Percentiles rank a stretch among this genome's conserved stretches.
phyloP scores from a whole-genome alignment of 2,797 vertebrate genomes.

The Pipistrellus pygmaeus region DNA sequence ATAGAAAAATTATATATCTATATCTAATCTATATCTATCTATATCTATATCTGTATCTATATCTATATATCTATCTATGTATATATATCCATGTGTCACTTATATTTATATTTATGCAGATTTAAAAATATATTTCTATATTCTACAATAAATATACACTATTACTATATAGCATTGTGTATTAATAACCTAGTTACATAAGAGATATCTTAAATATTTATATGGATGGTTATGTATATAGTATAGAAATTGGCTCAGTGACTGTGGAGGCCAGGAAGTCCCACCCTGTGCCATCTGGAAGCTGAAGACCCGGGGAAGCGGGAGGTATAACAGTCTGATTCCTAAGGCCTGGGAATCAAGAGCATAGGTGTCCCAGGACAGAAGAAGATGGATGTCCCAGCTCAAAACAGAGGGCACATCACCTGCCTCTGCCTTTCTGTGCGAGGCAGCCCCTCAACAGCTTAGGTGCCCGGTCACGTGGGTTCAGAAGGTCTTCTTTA shows the following conservation, averaged over 20 bases:
- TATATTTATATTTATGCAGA: too few relatives aligned
- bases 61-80: too few relatives aligned
- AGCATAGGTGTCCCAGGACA: neutral
- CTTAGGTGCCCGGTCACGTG: neutral
- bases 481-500: neutral
- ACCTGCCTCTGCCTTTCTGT: neutral
- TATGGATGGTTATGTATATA: neutral
- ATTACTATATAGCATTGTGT: too few relatives aligned
- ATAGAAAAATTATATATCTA: neutral
- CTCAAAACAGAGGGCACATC: neutral
- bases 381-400: neutral
- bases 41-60: too few relatives aligned
- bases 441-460: neutral
- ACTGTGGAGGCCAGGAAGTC: neutral
- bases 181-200: neutral
- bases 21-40: too few relatives aligned
- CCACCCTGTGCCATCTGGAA: neutral
- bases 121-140: too few relatives aligned
- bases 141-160: too few relatives aligned
- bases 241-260: neutral
- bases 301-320: neutral
- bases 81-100: too few relatives aligned
- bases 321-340: neutral
- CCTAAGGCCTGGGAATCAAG: neutral
- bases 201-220: neutral